Conservation (phyloP, 2,888 invertebrate species). For the Crepidodera aurea region DNA sequence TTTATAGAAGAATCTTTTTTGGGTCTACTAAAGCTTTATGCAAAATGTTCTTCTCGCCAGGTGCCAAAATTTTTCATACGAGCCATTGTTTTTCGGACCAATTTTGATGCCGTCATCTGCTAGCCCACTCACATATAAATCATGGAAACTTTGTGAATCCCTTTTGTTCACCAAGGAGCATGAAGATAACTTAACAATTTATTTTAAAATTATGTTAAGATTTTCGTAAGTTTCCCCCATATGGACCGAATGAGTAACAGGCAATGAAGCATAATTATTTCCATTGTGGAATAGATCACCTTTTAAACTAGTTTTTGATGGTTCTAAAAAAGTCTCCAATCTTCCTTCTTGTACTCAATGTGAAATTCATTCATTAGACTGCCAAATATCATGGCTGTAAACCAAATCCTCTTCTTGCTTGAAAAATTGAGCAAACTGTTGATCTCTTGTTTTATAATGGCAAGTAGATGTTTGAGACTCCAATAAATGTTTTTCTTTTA, state of each 20-base stretch:
- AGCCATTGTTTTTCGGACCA: neutral
- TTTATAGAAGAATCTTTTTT: constrained; percentile 31
- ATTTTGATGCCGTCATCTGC: constrained; percentile 5
- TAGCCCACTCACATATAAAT: constrained; percentile 12
- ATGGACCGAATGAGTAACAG: constrained; percentile 14
- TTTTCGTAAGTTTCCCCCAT: neutral
- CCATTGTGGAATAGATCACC: constrained; percentile 1
- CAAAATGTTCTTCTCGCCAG: neutral
- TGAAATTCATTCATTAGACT: constrained; percentile 10
- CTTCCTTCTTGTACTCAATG: constrained; percentile 1
- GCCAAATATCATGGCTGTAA: constrained; percentile 8
- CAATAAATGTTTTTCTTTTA: constrained; percentile 26
- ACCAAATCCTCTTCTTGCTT: constrained; percentile 4
- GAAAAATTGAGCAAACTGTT: neutral
- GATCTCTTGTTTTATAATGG: constrained; percentile 8
- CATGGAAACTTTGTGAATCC: constrained; percentile 9
- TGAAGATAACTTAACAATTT: constrained; percentile 5
- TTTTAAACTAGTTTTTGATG: constrained; percentile 2
- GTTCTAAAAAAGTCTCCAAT: constrained; percentile 15
- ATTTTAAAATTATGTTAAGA: neutral
- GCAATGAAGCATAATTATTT: constrained; percentile 11
- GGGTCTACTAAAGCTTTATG: neutral
- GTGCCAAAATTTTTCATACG: neutral
- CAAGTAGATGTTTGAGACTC: constrained; percentile 10
- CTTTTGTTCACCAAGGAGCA: constrained; percentile 17